Base-by-base conservation (phyloP, 2,113 vertebrate genomes). In the Nothoprocta perdicaria region DNA sequence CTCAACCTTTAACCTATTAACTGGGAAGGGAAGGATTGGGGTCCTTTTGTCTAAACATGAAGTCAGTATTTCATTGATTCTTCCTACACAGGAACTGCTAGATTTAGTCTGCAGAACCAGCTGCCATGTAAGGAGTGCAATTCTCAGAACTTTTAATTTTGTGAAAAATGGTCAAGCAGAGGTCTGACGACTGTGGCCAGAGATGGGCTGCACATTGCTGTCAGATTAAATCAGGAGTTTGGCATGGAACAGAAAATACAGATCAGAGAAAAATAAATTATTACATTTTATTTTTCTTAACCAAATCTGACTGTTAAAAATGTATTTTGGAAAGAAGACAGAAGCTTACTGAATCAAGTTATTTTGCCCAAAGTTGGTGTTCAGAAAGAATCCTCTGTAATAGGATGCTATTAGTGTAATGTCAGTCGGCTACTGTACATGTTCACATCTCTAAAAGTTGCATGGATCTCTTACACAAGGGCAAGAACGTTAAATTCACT, bases 21-120 rank as follows among this genome's bases (percentile, higher is more conserved):
- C 45, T n/a, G 0, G 0, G 23, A 81, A 68, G 15, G 68, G 55
- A 45, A 74, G 29, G 6, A n/a, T 27, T 26, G 3, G 63, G 63
- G 27, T 43, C 43, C 43, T 8, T 6, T 14, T 14, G 4, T 16
- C 26, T 38, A 46, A 53, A 40, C 21, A 33, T 17, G 8, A 80
- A 29, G 33, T 38, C 31, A 86, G 0, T 35, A 38, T 80, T 86
- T 66, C 58, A 55, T 57, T 31, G 35, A 0, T 72, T 19, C 19
- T 72, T 84, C 57, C 40, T 81, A 3, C 60, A 12, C 4, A 57
- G 26, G 58, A 81, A 45, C 53, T 68, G 29, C 22, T 68, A 31
- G 38, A 29, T 5, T 72, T 38, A 65, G 57, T 33, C 53, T 81
- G 53, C 45, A 81, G 63, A 80, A 35, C n/a, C 45, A 71, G 72